These are phyloP conservation scores for Trialeurodes vaporariorum DNA, from an alignment of 1,140 invertebrate species.

Conservation along the genomic window DNA sequence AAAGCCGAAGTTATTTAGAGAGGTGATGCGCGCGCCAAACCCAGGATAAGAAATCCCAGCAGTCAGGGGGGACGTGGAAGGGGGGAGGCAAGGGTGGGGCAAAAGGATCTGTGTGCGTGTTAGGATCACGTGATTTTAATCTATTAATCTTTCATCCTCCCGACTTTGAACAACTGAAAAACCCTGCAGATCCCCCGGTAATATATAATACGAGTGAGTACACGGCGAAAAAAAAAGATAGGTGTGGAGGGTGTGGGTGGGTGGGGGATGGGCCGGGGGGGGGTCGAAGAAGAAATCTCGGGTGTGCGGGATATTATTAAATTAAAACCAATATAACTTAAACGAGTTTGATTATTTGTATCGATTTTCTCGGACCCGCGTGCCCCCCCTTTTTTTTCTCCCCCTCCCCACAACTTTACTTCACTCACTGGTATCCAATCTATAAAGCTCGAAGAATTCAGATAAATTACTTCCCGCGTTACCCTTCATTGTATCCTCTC, in stretches of 20 bases:
- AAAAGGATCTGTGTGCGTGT: not conserved
- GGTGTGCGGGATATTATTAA: not conserved
- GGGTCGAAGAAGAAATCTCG: not conserved
- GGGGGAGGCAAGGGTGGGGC: not conserved
- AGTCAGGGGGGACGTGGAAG: no score
- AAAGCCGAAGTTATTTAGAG: no score
- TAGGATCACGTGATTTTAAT: not conserved
- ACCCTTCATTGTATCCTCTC: not conserved
- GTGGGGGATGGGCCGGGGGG: not conserved
- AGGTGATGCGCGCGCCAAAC: no score
- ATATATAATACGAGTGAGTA: no score
- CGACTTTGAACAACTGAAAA: not conserved
- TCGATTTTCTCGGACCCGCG: not conserved
- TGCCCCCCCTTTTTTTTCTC: not conserved
- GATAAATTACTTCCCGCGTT: not conserved
- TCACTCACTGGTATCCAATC: no score
- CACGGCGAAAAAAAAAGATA: no score
- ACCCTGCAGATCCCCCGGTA: no score
- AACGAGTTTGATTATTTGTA: conserved; percentile 1
- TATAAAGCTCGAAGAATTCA: not conserved
- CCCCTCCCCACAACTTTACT: not conserved
- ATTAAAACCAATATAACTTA: not conserved
- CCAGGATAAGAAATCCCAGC: no score
- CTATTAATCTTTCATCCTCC: not conserved
- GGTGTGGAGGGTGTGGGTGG: not conserved